Evolutionary conservation across 2,113 vertebrate genomes (phyloP).

Genomic region (Takifugu flavidus): DNA sequence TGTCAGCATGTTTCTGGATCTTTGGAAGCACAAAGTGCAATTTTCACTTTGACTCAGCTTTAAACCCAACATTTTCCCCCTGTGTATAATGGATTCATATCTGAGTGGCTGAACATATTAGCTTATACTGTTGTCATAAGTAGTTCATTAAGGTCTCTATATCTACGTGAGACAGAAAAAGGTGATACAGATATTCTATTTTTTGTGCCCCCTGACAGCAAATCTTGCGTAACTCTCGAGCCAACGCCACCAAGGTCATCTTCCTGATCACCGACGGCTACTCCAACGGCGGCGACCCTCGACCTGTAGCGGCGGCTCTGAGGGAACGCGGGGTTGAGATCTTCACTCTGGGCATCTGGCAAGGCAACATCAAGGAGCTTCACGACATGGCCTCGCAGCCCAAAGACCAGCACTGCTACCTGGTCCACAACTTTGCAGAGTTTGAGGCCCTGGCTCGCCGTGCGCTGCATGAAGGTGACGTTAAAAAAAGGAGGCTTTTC

Average conservation of each 20-base stretch:
- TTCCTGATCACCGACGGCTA: conserved; percentile 98
- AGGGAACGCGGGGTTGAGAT: conserved; percentile 91
- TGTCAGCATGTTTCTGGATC: background rate
- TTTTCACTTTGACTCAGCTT: background rate
- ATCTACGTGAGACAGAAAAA: background rate
- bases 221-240: conserved; percentile 88
- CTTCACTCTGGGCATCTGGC: conserved; percentile 97
- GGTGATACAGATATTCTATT: background rate
- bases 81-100: background rate
- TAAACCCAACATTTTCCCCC: background rate
- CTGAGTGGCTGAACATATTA: too few relatives aligned
- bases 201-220: conserved; percentile 74
- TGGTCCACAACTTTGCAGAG: conserved; percentile 94
- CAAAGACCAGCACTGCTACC: conserved; percentile 95
- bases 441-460: conserved; percentile 94
- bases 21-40: background rate
- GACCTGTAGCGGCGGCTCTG: conserved; percentile 86
- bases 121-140: too few relatives aligned
- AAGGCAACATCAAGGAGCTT: conserved; percentile 93
- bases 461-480: conserved; percentile 91
- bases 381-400: conserved; percentile 96
- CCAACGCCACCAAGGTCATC: conserved; percentile 89
- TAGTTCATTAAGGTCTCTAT: too few relatives aligned
- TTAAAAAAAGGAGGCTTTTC: too few relatives aligned
- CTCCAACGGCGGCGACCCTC: conserved; percentile 95